Evolutionary conservation across 2,888 invertebrate genomes (phyloP).

Genomic region (Coremacera marginata): DNA sequence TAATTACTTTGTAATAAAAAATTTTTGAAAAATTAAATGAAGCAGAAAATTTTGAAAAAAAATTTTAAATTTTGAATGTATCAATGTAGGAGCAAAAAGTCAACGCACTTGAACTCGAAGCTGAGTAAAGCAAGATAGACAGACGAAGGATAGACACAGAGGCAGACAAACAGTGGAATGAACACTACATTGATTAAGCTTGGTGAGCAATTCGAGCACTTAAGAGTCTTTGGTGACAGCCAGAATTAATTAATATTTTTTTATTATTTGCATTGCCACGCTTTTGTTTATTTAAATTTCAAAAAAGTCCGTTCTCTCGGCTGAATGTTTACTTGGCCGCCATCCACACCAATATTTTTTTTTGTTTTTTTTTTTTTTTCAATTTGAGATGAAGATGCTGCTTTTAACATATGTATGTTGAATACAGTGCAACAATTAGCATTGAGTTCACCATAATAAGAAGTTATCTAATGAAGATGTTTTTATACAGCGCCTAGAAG

Average conservation of each 20-base stretch:
- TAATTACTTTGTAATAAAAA: neutral
- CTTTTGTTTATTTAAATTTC: slow-evolving; percentile 9
- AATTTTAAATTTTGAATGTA: neutral
- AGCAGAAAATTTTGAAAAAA: neutral
- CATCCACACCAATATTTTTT: too few relatives aligned
- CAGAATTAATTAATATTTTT: slow-evolving; percentile 6
- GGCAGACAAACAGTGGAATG: neutral
- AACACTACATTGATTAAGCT: neutral
- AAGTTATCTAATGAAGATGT: too few relatives aligned
- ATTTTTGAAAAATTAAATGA: too few relatives aligned
- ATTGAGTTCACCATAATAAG: too few relatives aligned
- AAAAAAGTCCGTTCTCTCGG: neutral
- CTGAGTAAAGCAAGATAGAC: neutral
- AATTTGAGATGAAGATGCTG: too few relatives aligned
- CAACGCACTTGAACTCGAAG: slow-evolving; percentile 18
- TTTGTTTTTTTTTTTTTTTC: too few relatives aligned
- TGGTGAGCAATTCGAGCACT: neutral
- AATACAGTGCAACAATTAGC: too few relatives aligned
- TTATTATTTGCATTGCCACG: neutral
- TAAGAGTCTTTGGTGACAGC: neutral
- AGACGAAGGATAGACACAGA: neutral
- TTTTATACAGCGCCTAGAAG: too few relatives aligned
- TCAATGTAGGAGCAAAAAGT: neutral
- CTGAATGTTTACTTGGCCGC: too few relatives aligned
- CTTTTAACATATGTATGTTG: too few relatives aligned